These are phyloP conservation scores for Nudaria mundana DNA, from an alignment of 2,888 invertebrate genomes.

Conservation along the genomic window DNA sequence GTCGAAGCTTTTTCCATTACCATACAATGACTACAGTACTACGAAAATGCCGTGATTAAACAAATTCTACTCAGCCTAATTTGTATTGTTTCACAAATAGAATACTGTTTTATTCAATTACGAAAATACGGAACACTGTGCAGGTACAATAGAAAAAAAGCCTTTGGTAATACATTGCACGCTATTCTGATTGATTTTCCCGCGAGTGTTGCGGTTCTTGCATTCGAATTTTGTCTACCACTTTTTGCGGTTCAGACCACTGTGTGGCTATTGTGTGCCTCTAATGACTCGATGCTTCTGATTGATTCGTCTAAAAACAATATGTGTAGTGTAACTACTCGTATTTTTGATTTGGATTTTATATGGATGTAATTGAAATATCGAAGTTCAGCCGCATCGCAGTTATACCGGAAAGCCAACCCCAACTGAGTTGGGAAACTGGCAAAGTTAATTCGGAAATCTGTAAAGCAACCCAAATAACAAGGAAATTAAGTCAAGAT, in stretches of 20 bases:
- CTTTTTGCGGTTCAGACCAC: constrained; percentile 38
- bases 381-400: too few species aligned
- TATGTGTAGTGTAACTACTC: too few species aligned
- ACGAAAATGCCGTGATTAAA: constrained; percentile 8
- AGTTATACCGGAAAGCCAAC: too few species aligned
- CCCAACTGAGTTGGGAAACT: too few species aligned
- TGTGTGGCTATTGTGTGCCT: constrained; percentile 27
- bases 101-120: constrained; percentile 33
- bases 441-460: too few species aligned
- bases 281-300: constrained; percentile 29
- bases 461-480: too few species aligned
- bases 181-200: constrained; percentile 44
- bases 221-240: constrained; percentile 36
- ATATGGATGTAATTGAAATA: constrained; percentile 11
- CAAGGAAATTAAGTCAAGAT: too few species aligned
- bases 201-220: constrained; percentile 33
- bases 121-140: constrained; percentile 18
- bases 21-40: neutral
- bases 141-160: constrained; percentile 22
- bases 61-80: constrained; percentile 17
- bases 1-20: neutral
- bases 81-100: constrained; percentile 23
- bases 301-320: constrained; percentile 35
- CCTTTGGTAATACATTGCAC: constrained; percentile 21
- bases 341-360: constrained; percentile 10